phyloP scores from a whole-genome alignment of 2,888 invertebrate genomes.

The Aspidapion aeneum region DNA sequence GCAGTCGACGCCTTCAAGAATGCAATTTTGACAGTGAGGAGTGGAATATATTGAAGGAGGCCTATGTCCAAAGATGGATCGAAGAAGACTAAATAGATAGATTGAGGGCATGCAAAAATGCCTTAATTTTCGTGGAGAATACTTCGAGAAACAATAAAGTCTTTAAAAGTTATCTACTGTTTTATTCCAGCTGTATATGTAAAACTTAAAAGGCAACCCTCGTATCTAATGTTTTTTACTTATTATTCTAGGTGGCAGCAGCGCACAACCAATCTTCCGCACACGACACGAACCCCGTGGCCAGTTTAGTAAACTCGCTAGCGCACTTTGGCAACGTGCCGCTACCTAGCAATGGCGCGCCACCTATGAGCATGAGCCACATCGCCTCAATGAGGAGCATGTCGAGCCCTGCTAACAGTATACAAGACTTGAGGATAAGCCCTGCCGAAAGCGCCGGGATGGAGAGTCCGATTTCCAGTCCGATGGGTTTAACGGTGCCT shows the following conservation, averaged over 20 bases:
- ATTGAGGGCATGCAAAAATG: no score
- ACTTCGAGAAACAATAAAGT: no score
- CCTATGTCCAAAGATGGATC: no score
- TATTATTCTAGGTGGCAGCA: conserved; percentile 56
- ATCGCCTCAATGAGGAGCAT: conserved; percentile 47
- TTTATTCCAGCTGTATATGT: no score
- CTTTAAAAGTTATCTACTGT: no score
- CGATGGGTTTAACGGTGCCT: conserved; percentile 59
- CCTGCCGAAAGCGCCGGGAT: conserved; percentile 51
- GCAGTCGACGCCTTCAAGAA: no score
- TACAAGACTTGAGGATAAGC: conserved; percentile 48
- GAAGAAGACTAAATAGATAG: no score
- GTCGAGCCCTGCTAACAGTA: conserved; percentile 49
- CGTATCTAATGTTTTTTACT: no score
- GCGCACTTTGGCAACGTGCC: conserved; percentile 44
- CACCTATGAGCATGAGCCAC: conserved; percentile 45
- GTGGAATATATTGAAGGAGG: no score
- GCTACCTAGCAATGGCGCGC: conserved; percentile 44
- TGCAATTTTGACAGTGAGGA: no score
- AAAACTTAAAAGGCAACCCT: no score
- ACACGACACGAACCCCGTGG: conserved; percentile 47
- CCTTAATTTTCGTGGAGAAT: no score
- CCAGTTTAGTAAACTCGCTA: conserved; percentile 46
- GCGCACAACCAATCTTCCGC: conserved; percentile 55
- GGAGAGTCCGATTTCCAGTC: conserved; percentile 55